Conservation (phyloP, 2,113 vertebrate genomes). For the Dicaeum eximium region DNA sequence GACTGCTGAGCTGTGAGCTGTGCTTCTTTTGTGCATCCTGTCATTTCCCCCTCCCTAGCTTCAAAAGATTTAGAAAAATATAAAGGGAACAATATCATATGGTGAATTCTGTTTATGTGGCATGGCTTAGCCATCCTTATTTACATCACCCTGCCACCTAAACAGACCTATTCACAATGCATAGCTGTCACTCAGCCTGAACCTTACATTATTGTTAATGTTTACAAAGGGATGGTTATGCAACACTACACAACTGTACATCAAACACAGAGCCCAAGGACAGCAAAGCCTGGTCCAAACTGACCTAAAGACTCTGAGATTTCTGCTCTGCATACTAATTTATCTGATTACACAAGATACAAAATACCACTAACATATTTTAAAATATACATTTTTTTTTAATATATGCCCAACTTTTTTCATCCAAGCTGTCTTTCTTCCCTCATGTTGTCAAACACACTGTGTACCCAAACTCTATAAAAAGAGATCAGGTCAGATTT, state of each 20-base stretch:
- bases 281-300: neutral
- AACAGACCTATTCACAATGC: neutral
- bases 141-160: conserved; percentile 30
- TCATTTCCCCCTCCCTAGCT: conserved; percentile 27
- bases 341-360: neutral
- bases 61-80: conserved; percentile 45
- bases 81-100: conserved; percentile 44
- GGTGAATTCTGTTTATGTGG: conserved; percentile 19
- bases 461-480: neutral
- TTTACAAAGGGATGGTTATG: neutral
- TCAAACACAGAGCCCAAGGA: neutral
- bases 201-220: neutral
- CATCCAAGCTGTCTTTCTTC: neutral
- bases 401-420: neutral
- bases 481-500: neutral
- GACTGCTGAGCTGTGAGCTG: conserved; percentile 42
- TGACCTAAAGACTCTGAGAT: neutral
- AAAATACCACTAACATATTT: neutral
- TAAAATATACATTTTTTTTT: neutral
- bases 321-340: conserved; percentile 26
- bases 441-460: neutral
- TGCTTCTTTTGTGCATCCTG: neutral
- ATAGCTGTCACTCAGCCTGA: neutral
- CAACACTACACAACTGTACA: neutral
- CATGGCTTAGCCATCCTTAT: conserved; percentile 3